Conservation (phyloP, 2,888 invertebrate species). For the Deladenus siricidicola region DNA sequence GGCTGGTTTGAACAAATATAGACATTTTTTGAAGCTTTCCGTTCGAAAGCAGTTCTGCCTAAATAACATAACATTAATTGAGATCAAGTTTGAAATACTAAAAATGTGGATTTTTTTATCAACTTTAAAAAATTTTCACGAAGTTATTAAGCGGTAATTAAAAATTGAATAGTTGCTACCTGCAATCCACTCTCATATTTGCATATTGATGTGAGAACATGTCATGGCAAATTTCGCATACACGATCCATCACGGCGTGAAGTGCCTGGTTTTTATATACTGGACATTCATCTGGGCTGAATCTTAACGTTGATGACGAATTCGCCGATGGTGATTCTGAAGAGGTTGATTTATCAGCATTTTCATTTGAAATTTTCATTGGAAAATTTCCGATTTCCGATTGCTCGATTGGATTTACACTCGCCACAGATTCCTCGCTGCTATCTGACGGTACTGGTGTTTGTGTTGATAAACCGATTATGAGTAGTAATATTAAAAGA, state of each 20-base stretch:
- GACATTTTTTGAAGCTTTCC: slow-evolving; percentile 26
- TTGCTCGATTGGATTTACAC: too few species aligned
- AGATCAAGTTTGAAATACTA: background rate
- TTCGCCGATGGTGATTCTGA: too few species aligned
- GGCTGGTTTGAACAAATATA: slow-evolving; percentile 24
- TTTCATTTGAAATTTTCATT: background rate
- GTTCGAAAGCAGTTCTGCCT: slow-evolving; percentile 31
- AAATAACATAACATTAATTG: slow-evolving; percentile 10
- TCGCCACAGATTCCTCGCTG: too few species aligned
- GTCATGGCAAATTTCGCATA: slow-evolving; percentile 33
- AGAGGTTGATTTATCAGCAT: background rate
- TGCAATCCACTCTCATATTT: slow-evolving; percentile 34
- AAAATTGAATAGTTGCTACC: slow-evolving; percentile 16
- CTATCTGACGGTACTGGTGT: too few species aligned
- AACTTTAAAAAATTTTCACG: background rate
- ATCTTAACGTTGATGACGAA: too few species aligned
- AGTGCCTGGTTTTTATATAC: slow-evolving; percentile 3
- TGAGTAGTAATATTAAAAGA: too few species aligned
- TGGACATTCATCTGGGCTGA: too few species aligned
- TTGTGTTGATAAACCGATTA: too few species aligned
- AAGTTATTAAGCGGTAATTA: background rate
- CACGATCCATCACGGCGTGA: slow-evolving; percentile 27
- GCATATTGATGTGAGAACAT: slow-evolving; percentile 35
- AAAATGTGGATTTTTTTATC: background rate
- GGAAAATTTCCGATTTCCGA: too few species aligned